These are phyloP conservation scores for Cossypha caffra DNA, from an alignment of 2,797 vertebrate species.

Conservation along the genomic window DNA sequence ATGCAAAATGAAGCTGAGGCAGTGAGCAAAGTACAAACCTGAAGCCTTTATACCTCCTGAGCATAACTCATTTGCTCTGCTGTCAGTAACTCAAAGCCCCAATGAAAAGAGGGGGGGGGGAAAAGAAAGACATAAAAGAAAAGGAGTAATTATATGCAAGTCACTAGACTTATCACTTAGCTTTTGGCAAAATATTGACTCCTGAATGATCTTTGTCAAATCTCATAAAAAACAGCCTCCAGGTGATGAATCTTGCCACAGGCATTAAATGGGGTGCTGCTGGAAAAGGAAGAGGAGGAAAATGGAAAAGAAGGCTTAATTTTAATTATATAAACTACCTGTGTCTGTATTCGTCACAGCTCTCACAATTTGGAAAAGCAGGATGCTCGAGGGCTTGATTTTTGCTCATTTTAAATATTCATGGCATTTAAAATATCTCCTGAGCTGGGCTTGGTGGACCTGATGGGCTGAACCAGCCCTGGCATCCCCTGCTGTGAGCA, in stretches of 20 bases:
- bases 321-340: slow-evolving; percentile 38
- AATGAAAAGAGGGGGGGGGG: not conserved
- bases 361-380: not conserved
- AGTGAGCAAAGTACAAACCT: slow-evolving; percentile 6
- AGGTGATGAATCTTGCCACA: slow-evolving; percentile 42
- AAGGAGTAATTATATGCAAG: slow-evolving; percentile 37
- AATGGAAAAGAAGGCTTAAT: not conserved
- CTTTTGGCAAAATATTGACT: slow-evolving; percentile 69
- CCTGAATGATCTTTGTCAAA: slow-evolving; percentile 64
- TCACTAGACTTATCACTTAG: slow-evolving; percentile 57
- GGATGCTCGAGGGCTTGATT: not conserved
- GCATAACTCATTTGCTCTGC: slow-evolving; percentile 66
- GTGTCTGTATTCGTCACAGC: not conserved
- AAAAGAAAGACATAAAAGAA: not conserved
- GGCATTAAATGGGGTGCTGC: slow-evolving; percentile 22
- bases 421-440: not conserved
- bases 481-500: not conserved
- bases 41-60: slow-evolving; percentile 40
- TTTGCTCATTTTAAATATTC: slow-evolving; percentile 49
- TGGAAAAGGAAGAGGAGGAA: not conserved
- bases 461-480: not conserved
- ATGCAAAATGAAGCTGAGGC: slow-evolving; percentile 41
- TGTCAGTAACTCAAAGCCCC: slow-evolving; percentile 60
- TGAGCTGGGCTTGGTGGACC: not conserved
- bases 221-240: slow-evolving; percentile 23